These are phyloP conservation scores for Morphnarchus princeps DNA, from an alignment of 2,113 vertebrate species.

Conservation along the genomic window DNA sequence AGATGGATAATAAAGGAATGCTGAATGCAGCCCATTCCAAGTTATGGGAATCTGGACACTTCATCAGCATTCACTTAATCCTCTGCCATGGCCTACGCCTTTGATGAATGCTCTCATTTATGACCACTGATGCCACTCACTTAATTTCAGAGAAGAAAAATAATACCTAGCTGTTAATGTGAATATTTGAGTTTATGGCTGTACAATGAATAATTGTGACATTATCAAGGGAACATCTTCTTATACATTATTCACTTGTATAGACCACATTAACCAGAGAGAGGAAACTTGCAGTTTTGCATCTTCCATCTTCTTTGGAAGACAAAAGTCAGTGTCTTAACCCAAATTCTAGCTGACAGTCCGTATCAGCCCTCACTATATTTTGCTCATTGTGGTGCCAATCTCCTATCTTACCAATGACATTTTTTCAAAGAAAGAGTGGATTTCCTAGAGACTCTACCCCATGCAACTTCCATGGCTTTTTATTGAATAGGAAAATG, in stretches of 20 bases:
- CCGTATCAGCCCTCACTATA: conserved; percentile 98
- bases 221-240: conserved; percentile 82
- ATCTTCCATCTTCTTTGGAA: conserved; percentile 92
- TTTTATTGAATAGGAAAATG: conserved; percentile 87
- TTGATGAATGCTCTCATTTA: conserved; percentile 86
- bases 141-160: conserved; percentile 83
- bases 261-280: conserved; percentile 84
- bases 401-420: conserved; percentile 98
- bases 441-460: conserved; percentile 99
- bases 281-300: conserved; percentile 89
- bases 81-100: conserved; percentile 80
- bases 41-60: conserved; percentile 91
- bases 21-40: conserved; percentile 85
- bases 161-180: conserved; percentile 80
- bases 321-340: conserved; percentile 99
- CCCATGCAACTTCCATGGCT: conserved; percentile 95
- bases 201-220: conserved; percentile 88
- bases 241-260: conserved; percentile 85
- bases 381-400: conserved; percentile 98
- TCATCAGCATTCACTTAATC: conserved; percentile 87
- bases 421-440: conserved; percentile 99
- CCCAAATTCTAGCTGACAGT: conserved; percentile 99
- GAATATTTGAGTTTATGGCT: conserved; percentile 81
- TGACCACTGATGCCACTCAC: conserved; percentile 80
- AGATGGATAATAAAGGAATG: conserved; percentile 86